Percentiles rank a stretch among this genome's conserved stretches.
Conservation (phyloP, 2,888 invertebrate species). For the Emmelina monodactyla region DNA sequence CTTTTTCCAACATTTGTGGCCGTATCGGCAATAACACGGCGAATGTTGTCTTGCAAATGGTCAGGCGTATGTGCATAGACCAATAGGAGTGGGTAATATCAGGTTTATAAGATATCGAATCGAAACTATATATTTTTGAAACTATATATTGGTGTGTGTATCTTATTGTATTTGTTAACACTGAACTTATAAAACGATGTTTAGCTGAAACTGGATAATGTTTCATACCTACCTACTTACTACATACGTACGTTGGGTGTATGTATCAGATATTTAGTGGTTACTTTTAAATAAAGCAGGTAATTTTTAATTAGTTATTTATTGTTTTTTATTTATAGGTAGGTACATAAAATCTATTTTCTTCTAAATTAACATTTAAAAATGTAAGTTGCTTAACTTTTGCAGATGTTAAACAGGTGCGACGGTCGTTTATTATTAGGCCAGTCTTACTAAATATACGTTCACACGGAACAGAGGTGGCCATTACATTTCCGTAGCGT, state of each 20-base stretch:
- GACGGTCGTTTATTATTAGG: conserved; percentile 11
- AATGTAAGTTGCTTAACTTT: conserved; percentile 12
- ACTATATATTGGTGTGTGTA: too few species aligned
- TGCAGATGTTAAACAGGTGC: conserved; percentile 8
- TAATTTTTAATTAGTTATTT: conserved; percentile 1
- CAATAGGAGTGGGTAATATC: too few species aligned
- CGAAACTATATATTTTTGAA: too few species aligned
- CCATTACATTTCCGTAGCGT: conserved; percentile 15
- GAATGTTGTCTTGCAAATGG: conserved; percentile 11
- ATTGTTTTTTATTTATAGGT: conserved; percentile 1
- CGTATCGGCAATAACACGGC: conserved; percentile 15
- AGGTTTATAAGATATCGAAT: too few species aligned
- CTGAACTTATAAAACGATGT: too few species aligned
- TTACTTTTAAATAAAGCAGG: too few species aligned
- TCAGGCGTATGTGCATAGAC: not conserved
- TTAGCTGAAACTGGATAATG: too few species aligned
- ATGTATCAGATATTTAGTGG: too few species aligned
- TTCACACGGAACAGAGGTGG: conserved; percentile 18
- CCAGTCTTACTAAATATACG: conserved; percentile 17
- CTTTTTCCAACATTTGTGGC: conserved; percentile 16
- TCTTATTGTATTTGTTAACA: too few species aligned
- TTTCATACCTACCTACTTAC: too few species aligned
- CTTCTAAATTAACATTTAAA: conserved; percentile 10
- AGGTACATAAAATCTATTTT: not conserved
- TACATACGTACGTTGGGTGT: too few species aligned